These are phyloP conservation scores for Sebastes fasciatus DNA, from an alignment of 2,113 vertebrate species.

Conservation along the genomic window DNA sequence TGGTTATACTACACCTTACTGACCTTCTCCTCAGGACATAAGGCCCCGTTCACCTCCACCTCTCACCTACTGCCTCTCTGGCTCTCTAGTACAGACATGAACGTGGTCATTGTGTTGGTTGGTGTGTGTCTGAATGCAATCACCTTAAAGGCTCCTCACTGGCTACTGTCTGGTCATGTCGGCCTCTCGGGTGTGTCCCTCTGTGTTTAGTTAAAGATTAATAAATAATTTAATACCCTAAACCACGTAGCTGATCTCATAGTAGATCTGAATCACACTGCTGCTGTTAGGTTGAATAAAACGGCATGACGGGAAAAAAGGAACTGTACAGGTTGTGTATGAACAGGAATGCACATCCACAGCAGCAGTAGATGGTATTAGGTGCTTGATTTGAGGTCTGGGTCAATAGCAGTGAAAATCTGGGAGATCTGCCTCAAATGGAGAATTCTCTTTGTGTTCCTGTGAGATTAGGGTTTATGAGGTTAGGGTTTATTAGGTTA, in stretches of 20 bases:
- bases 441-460: constrained; percentile 26
- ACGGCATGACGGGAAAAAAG: neutral
- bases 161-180: constrained; percentile 58
- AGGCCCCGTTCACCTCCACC: constrained; percentile 24
- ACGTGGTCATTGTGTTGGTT: constrained; percentile 1
- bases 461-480: too few relatives aligned
- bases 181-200: constrained; percentile 41
- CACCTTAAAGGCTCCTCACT: constrained; percentile 34
- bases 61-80: constrained; percentile 11
- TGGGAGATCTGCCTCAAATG: neutral
- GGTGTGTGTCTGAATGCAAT: constrained; percentile 20
- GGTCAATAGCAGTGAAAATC: constrained; percentile 25
- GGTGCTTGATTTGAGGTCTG: constrained; percentile 25
- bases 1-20: neutral
- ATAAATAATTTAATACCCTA: constrained; percentile 7
- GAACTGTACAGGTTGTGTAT: neutral
- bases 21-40: constrained; percentile 17
- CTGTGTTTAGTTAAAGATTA: constrained; percentile 58
- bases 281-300: neutral
- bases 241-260: neutral
- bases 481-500: too few relatives aligned
- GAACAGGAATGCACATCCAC: constrained; percentile 3
- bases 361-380: constrained; percentile 19
- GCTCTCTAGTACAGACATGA: constrained; percentile 65
- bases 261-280: too few relatives aligned